Percentiles rank a stretch among this genome's conserved stretches.
These are phyloP conservation scores for Enhydra lutris DNA, from an alignment of 2,113 vertebrate species.

Conservation along the genomic window DNA sequence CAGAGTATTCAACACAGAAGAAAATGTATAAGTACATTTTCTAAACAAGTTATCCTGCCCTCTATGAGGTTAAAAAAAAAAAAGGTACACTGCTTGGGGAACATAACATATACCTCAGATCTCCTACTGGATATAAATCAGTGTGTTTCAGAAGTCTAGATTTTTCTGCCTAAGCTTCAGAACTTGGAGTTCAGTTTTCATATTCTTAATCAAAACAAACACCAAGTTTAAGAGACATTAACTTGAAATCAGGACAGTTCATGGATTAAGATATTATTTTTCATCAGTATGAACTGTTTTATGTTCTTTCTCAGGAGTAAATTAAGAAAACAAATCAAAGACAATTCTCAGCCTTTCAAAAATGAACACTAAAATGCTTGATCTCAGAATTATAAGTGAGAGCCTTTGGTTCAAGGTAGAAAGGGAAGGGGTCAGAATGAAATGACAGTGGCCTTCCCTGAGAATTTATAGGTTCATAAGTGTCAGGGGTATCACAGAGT, in stretches of 20 bases:
- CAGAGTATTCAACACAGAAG: not conserved
- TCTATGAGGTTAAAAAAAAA: not conserved
- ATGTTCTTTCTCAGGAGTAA: not conserved
- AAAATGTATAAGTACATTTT: not conserved
- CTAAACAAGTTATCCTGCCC: slow-evolving; percentile 6
- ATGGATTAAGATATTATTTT: not conserved
- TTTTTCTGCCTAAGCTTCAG: slow-evolving; percentile 7
- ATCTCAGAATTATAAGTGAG: not conserved
- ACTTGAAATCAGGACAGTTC: not conserved
- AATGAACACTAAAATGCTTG: not conserved
- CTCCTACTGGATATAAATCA: not conserved
- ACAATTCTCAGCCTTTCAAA: not conserved
- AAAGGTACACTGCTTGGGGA: not conserved
- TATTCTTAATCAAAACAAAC: not conserved
- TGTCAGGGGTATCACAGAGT: not conserved
- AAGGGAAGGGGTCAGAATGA: not conserved
- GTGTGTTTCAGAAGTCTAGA: not conserved
- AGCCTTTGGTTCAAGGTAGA: not conserved
- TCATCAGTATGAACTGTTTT: not conserved
- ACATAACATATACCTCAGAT: slow-evolving; percentile 31
- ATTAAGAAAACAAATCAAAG: slow-evolving; percentile 15
- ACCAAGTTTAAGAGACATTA: not conserved
- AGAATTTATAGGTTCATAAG: not conserved
- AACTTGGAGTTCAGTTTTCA: not conserved
- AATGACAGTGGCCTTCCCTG: no score